Evolutionary conservation across 2,113 vertebrate species (phyloP).

Genomic region (Pteronura brasiliensis): DNA sequence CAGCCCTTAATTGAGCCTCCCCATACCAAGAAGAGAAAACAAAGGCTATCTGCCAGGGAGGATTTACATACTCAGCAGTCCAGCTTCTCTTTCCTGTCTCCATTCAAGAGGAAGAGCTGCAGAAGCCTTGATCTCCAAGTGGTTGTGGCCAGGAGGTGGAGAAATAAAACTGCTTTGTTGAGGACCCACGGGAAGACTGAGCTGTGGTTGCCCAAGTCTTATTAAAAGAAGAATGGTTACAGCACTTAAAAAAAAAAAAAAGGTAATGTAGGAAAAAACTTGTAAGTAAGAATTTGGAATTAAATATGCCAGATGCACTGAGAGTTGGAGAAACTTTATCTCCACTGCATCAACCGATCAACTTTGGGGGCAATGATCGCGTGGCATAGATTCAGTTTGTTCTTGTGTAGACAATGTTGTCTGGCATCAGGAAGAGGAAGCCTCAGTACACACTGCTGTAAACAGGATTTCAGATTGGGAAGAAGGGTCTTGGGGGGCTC

Average conservation of each 20-base stretch:
- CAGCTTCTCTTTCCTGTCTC: not conserved
- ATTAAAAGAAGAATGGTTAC: conserved; percentile 69
- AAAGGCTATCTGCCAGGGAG: not conserved
- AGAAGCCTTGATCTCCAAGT: conserved; percentile 42
- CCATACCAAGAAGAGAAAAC: conserved; percentile 45
- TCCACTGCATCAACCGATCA: conserved; percentile 71
- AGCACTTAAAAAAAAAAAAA: not conserved
- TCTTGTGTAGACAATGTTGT: conserved; percentile 75
- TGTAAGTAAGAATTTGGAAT: conserved; percentile 78
- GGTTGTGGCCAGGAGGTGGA: conserved; percentile 40
- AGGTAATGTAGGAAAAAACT: conserved; percentile 64
- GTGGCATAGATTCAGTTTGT: conserved; percentile 71
- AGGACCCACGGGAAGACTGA: conserved; percentile 57
- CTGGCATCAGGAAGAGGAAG: conserved; percentile 67
- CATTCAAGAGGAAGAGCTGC: conserved; percentile 48
- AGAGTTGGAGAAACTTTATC: conserved; percentile 76
- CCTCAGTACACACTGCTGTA: conserved; percentile 63
- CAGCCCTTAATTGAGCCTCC: conserved; percentile 55
- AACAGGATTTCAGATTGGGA: conserved; percentile 72
- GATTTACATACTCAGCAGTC: conserved; percentile 68
- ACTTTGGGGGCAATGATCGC: conserved; percentile 70
- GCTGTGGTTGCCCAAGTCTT: conserved; percentile 36
- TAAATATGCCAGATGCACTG: conserved; percentile 77
- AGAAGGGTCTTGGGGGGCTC: conserved; percentile 53
- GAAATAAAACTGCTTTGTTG: conserved; percentile 70